These are phyloP conservation scores for Netelia fuscicornis DNA, from an alignment of 2,888 invertebrate genomes.

Conservation along the genomic window DNA sequence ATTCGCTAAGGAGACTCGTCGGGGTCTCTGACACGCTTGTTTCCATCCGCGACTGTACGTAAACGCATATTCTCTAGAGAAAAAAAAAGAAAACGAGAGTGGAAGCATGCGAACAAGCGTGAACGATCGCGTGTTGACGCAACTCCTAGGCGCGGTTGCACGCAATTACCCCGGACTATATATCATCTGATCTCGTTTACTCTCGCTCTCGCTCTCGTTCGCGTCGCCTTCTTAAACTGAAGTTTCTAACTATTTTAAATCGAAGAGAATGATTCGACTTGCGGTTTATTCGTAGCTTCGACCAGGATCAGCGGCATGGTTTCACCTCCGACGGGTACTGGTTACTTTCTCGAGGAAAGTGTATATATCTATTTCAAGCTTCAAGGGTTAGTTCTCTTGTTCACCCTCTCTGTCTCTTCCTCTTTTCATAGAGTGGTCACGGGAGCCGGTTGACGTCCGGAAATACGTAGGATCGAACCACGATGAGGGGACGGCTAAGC, in stretches of 20 bases:
- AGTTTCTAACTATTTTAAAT: constrained; percentile 5
- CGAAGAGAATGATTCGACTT: constrained; percentile 28
- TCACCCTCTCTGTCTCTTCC: constrained; percentile 9
- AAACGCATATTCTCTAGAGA: constrained; percentile 36
- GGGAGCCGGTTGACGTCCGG: constrained; percentile 62
- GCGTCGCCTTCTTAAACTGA: neutral
- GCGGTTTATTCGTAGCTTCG: constrained; percentile 28
- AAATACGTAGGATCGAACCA: constrained; percentile 53
- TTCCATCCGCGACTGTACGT: constrained; percentile 14
- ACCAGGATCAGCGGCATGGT: constrained; percentile 16
- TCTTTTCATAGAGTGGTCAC: constrained; percentile 42
- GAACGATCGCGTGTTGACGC: constrained; percentile 64
- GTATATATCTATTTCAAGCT: constrained; percentile 30
- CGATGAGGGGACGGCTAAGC: constrained; percentile 24
- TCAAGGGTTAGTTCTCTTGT: constrained; percentile 3
- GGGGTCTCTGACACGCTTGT: constrained; percentile 18
- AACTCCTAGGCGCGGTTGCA: constrained; percentile 68
- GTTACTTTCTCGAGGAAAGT: constrained; percentile 21
- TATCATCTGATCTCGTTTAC: constrained; percentile 18
- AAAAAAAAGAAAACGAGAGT: constrained; percentile 41
- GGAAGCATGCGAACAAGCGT: constrained; percentile 23
- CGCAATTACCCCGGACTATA: constrained; percentile 58
- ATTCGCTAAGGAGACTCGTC: constrained; percentile 67
- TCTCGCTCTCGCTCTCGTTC: neutral
- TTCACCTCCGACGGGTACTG: constrained; percentile 15